A percentile compares a stretch with the other conserved stretches of the same genome.
phyloP scores from a whole-genome alignment of 1,140 invertebrate genomes.

The Camponotus pennsylvanicus region DNA sequence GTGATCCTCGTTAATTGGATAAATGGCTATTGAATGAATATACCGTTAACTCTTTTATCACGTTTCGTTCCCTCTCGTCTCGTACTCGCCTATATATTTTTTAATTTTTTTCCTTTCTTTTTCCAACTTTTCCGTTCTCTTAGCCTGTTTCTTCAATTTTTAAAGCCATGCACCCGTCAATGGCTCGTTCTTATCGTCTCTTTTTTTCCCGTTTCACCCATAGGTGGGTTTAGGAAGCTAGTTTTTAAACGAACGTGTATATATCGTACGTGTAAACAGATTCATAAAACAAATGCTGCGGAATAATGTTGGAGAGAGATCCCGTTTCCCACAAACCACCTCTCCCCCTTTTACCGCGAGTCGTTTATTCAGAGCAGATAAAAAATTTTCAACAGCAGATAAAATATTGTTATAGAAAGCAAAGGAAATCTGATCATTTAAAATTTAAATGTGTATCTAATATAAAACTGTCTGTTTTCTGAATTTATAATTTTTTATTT shows the following conservation, averaged over 20 bases:
- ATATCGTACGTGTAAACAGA: constrained; percentile 42
- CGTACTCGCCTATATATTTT: background rate
- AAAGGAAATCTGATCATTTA: background rate
- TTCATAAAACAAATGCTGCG: constrained; percentile 60
- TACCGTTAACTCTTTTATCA: constrained; percentile 61
- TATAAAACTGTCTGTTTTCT: background rate
- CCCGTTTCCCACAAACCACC: background rate
- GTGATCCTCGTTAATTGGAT: constrained; percentile 66
- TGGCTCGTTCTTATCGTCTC: background rate
- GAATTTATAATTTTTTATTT: background rate
- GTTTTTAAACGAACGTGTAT: constrained; percentile 34
- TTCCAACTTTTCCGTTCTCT: background rate
- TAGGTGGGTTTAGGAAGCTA: constrained; percentile 21
- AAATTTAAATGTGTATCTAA: background rate
- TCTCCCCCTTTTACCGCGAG: background rate
- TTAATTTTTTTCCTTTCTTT: background rate
- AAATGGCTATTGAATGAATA: constrained; percentile 56
- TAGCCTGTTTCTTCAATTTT: constrained; percentile 1
- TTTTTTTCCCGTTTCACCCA: constrained; percentile 7
- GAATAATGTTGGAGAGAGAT: background rate
- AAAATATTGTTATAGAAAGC: background rate
- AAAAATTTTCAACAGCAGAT: background rate
- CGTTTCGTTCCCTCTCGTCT: constrained; percentile 26
- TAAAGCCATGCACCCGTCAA: constrained; percentile 17
- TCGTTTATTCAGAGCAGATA: background rate